Base-by-base conservation (phyloP, 2,888 invertebrate genomes). In the Aleiodes leptofemur region DNA sequence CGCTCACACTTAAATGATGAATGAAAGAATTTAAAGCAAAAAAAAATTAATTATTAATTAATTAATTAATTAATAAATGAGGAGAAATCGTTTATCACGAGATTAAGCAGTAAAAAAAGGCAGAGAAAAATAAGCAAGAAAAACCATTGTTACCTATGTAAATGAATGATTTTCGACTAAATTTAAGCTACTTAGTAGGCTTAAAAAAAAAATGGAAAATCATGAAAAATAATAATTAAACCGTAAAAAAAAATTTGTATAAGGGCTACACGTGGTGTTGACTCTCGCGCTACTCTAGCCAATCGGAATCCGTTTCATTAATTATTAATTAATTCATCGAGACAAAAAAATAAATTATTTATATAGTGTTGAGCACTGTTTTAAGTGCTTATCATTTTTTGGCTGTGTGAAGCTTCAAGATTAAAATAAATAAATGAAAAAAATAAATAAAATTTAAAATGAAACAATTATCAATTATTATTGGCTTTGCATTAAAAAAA, bases 311-410 rank as follows among this genome's bases (percentile, higher is more conserved):
- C 81, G 81, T 86, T 86, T 86, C 79, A 84, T 84, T 82, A 80
- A 82, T 84, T 73, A 68, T 68, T 73, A 79, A 79, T 79, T 76
- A 81, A 83, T 85, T 84, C 83, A 83, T 84, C 82, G 82, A 85
- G 89, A 87, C 87, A 90, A 90, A 88, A 88, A 89, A 88, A 23
- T 1, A 88, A 90, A 90, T 90, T 90, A 87, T 90, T 88, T 90
- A 90, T 90, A 90, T 90, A 90, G 89, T 90, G 90, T 90, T 91
- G 90, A 91, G 92, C 92, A 92, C 92, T 92, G 92, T 92, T 92
- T 92, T 92, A 92, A 92, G 92, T 92, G 92, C 92, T 92, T 92
- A 90, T 92, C 85, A 86, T 90, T 92, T 92, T 91, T 91, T 90
- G 92, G 92, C 92, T 92, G 92, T 92, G 92, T 92, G 91, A 92